Evolutionary conservation across 2,113 vertebrate species (phyloP), one percentile per base, ranked within the genome.

Genomic region (Paramisgurnus dabryanus): DNA sequence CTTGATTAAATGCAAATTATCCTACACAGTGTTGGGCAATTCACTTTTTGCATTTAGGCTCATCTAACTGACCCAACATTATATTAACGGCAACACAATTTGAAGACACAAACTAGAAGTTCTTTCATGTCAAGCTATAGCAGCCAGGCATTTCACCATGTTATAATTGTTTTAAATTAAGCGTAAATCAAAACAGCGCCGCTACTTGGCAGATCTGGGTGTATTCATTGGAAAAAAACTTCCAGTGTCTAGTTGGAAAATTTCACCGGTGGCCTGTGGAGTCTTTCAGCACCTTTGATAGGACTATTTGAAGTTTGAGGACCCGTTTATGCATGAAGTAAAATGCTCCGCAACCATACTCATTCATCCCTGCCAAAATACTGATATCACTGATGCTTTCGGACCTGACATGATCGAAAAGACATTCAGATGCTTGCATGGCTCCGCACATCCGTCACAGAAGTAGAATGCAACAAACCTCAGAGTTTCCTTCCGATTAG

Each of bases 201-300:
- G 45, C 45, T 47, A 47, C 10, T n/a, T 58, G 55, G n/a, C 55
- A 18, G n/a, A 58, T n/a, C 55, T 6, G 2, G 0, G 41, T 58
- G 53, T 7, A 74, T 60, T 74, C 45, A 57, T 61, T 47, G 4
- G 27, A 74, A 74, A 61, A 45, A 74, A 49, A 34, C 18, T 27
- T 15, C 41, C 27, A 71, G 50, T 57, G 69, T 55, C 39, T 57
- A 71, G 69, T 15, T 34, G 50, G 34, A 57, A 57, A 47, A 50
- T 49, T 60, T 83, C 78, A 80, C 84, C 55, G 76, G 67, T 78
- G 55, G 78, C 63, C 73, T 63, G 76, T 63, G 53, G 55, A 69
- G 78, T 78, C 76, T 88, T 87, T 87, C 83, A 69, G 47, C 88
- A 83, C 84, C 84, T 86, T 83, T 83, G 86, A 87, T 84, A 83